A percentile compares a stretch with the other conserved stretches of the same genome.
Evolutionary conservation across 1,140 invertebrate genomes (phyloP).

Genomic region (Drosophila teissieri): DNA sequence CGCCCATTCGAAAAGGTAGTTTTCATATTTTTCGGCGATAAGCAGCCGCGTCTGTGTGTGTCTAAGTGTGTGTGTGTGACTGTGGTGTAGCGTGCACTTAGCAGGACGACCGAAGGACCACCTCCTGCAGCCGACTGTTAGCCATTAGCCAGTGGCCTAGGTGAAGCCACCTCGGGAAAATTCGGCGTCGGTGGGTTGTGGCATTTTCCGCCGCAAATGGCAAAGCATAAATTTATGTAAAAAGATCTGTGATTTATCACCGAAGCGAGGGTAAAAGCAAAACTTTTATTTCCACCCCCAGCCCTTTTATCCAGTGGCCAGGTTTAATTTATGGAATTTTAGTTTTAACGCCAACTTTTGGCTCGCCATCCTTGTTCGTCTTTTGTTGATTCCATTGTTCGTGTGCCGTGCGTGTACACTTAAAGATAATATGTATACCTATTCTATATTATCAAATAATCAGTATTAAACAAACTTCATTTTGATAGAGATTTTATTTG

Average conservation of each 20-base stretch:
- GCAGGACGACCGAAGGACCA: conserved; percentile 23
- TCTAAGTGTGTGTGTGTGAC: conserved; percentile 3
- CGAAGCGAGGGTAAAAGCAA: conserved; percentile 44
- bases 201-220: conserved; percentile 69
- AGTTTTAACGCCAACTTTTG: conserved; percentile 74
- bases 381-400: conserved; percentile 49
- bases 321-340: conserved; percentile 82
- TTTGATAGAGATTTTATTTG: too few relatives aligned
- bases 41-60: conserved; percentile 38
- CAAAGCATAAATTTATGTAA: conserved; percentile 83
- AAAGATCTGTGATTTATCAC: conserved; percentile 82
- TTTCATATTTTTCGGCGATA: conserved; percentile 81
- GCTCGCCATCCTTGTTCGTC: conserved; percentile 42
- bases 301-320: conserved; percentile 23
- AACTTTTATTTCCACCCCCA: conserved; percentile 73
- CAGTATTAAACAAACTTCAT: too few relatives aligned
- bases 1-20: conserved; percentile 66
- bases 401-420: conserved; percentile 42
- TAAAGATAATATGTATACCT: neutral
- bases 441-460: too few relatives aligned
- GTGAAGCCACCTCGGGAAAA: conserved; percentile 24
- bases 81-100: conserved; percentile 60
- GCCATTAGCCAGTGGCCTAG: conserved; percentile 46
- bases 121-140: neutral
- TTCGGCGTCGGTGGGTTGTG: neutral